Percentiles rank a stretch among this genome's conserved stretches.
phyloP scores from a whole-genome alignment of 1,140 invertebrate genomes.

The Zaprionus camerounensis region DNA sequence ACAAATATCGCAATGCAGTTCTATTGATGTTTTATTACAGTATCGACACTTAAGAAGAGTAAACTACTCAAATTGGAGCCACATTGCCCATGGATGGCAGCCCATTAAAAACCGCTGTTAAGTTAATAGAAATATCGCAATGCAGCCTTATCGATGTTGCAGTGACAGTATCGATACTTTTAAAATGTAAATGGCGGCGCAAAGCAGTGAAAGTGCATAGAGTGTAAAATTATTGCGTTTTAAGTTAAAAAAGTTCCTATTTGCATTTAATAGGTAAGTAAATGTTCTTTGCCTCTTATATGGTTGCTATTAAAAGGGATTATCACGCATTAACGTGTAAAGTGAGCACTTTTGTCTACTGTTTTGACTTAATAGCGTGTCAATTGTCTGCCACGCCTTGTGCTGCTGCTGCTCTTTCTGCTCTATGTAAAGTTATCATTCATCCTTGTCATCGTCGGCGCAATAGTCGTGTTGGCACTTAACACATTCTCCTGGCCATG shows the following conservation, averaged over 20 bases:
- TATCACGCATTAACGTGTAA: slow-evolving; percentile 16
- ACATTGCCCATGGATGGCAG: too few relatives aligned
- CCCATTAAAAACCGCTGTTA: background rate
- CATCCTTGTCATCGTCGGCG: slow-evolving; percentile 61
- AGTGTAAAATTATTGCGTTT: background rate
- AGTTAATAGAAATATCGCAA: background rate
- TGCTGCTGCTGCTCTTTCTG: background rate
- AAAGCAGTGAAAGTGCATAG: background rate
- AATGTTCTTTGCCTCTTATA: background rate
- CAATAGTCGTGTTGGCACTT: slow-evolving; percentile 72
- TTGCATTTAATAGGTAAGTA: background rate
- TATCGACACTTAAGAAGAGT: background rate
- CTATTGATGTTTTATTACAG: background rate
- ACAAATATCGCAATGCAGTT: background rate
- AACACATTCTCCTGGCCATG: slow-evolving; percentile 81
- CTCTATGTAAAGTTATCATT: slow-evolving; percentile 63
- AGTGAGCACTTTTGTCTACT: slow-evolving; percentile 37
- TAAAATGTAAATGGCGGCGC: background rate
- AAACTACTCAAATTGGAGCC: too few relatives aligned
- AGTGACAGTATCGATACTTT: background rate
- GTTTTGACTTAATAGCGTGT: slow-evolving; percentile 70
- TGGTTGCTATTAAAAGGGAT: background rate
- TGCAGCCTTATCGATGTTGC: background rate
- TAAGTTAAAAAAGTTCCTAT: background rate
- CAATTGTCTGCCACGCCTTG: slow-evolving; percentile 64